phyloP scores from a whole-genome alignment of 2,888 invertebrate species.

The Eupeodes latifasciatus region DNA sequence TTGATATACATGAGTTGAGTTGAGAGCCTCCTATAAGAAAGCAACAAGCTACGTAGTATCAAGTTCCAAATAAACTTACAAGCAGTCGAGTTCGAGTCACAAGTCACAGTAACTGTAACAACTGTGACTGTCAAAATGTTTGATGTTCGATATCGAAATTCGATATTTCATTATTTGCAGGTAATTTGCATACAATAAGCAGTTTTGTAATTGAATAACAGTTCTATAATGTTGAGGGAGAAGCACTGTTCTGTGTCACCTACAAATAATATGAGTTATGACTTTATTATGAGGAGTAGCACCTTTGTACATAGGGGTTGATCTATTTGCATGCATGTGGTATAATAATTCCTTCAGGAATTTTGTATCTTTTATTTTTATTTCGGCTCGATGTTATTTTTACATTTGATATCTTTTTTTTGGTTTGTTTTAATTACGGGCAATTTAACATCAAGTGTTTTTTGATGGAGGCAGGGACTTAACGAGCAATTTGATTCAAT shows the following conservation, averaged over 20 bases:
- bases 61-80: constrained; percentile 40
- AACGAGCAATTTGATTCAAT: too few relatives aligned
- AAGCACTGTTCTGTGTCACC: neutral
- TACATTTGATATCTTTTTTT: too few relatives aligned
- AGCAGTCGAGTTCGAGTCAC: constrained; percentile 42
- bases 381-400: too few relatives aligned
- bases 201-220: constrained; percentile 60
- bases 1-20: constrained; percentile 22
- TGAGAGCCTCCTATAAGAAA: neutral
- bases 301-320: too few relatives aligned
- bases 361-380: too few relatives aligned
- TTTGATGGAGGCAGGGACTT: too few relatives aligned
- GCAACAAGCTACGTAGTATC: constrained; percentile 40
- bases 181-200: constrained; percentile 64
- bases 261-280: constrained; percentile 12
- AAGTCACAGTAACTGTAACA: constrained; percentile 14
- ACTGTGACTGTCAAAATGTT: constrained; percentile 27
- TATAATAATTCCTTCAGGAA: neutral
- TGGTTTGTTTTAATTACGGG: neutral
- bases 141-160: constrained; percentile 64
- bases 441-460: neutral
- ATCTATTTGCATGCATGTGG: too few relatives aligned
- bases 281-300: neutral
- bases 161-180: constrained; percentile 53
- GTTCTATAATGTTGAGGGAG: neutral